Conservation (phyloP, 2,888 invertebrate species). For the Sphaerophoria rueppellii region DNA sequence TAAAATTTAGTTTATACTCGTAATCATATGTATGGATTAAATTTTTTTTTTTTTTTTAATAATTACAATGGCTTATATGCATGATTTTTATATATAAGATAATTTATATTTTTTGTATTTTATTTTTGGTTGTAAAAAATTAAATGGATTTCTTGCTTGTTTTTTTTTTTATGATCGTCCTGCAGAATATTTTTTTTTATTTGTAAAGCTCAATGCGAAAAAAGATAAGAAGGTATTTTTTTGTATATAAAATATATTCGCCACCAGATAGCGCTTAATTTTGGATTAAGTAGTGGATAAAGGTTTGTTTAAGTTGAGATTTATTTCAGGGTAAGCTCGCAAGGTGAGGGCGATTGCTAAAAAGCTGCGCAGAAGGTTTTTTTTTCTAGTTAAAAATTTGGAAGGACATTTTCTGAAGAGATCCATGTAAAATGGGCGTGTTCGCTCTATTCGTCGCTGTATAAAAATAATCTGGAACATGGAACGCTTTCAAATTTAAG, state of each 20-base stretch:
- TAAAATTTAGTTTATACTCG: conserved; percentile 74
- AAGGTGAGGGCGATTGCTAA: conserved; percentile 47
- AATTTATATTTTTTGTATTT: conserved; percentile 9
- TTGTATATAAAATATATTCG: conserved; percentile 73
- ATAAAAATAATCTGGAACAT: conserved; percentile 48
- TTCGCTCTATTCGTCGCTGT: conserved; percentile 13
- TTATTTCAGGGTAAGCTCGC: conserved; percentile 51
- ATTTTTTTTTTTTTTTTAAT: conserved; percentile 45
- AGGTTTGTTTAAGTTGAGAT: conserved; percentile 16
- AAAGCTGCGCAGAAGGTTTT: conserved; percentile 41
- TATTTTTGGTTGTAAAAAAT: conserved; percentile 60
- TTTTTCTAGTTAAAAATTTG: not conserved
- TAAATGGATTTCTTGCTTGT: conserved; percentile 68
- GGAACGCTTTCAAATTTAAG: conserved; percentile 40
- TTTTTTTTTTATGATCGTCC: conserved; percentile 61
- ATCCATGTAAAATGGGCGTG: conserved; percentile 6
- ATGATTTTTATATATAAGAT: conserved; percentile 35
- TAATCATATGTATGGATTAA: conserved; percentile 38
- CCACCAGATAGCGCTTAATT: conserved; percentile 62
- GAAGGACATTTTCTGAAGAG: conserved; percentile 15
- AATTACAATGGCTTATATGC: conserved; percentile 65
- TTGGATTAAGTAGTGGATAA: conserved; percentile 59
- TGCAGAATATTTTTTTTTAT: conserved; percentile 49
- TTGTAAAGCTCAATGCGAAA: conserved; percentile 72
- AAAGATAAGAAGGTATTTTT: conserved; percentile 58